Evolutionary conservation across 2,113 vertebrate species (phyloP).

Genomic region (Camelus dromedarius): DNA sequence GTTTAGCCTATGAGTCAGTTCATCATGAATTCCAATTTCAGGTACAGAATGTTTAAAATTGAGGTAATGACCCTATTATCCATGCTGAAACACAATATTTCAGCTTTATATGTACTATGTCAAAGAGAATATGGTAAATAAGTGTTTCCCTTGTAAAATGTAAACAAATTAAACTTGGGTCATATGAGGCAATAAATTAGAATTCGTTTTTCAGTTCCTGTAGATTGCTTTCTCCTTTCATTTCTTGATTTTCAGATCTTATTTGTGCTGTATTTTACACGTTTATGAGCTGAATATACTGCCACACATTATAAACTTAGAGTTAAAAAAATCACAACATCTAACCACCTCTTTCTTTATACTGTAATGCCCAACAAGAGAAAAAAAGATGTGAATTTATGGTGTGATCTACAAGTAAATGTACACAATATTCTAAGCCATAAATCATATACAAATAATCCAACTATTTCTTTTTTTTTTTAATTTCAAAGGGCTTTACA

Average conservation of each 20-base stretch:
- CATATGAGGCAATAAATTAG: slow-evolving; percentile 55
- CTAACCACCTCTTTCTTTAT: slow-evolving; percentile 55
- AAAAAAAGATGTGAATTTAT: slow-evolving; percentile 37
- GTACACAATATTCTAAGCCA: background rate
- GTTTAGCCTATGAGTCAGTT: slow-evolving; percentile 59
- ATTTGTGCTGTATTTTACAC: slow-evolving; percentile 46
- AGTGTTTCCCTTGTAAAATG: slow-evolving; percentile 56
- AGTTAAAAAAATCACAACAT: slow-evolving; percentile 27
- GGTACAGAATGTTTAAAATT: slow-evolving; percentile 63
- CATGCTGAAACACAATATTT: slow-evolving; percentile 61
- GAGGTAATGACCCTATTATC: slow-evolving; percentile 68
- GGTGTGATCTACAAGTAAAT: slow-evolving; percentile 5
- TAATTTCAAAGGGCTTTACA: slow-evolving; percentile 28
- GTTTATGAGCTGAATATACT: slow-evolving; percentile 57
- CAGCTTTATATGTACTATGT: slow-evolving; percentile 49
- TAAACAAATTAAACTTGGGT: slow-evolving; percentile 65
- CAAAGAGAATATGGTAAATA: slow-evolving; percentile 55
- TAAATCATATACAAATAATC: slow-evolving; percentile 36
- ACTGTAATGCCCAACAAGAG: background rate
- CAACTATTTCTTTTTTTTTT: background rate
- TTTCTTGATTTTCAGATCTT: slow-evolving; percentile 59
- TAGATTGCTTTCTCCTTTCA: slow-evolving; percentile 48
- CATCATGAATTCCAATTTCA: slow-evolving; percentile 55
- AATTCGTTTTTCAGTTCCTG: slow-evolving; percentile 36
- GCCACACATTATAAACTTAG: slow-evolving; percentile 51